Evolutionary conservation across 1,140 invertebrate genomes (phyloP).

Genomic region (Anagrus nilaparvatae): DNA sequence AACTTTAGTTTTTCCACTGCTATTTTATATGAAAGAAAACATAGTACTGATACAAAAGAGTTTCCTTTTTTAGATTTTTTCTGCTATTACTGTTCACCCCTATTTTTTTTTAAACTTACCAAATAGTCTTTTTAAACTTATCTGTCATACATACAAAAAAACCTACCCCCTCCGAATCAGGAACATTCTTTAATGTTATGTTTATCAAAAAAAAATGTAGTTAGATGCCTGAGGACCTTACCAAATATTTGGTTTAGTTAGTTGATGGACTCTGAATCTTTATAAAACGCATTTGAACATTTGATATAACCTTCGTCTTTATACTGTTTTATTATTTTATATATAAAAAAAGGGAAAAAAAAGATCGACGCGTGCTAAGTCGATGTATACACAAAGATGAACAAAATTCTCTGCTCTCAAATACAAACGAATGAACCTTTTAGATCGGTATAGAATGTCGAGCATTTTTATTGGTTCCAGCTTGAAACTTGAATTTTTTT

Average conservation of each 20-base stretch:
- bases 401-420: slow-evolving; percentile 19
- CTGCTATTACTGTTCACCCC: slow-evolving; percentile 5
- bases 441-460: slow-evolving; percentile 33
- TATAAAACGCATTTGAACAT: too few relatives aligned
- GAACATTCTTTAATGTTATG: slow-evolving; percentile 21
- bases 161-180: too few relatives aligned
- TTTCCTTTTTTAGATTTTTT: too few relatives aligned
- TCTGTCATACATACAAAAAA: too few relatives aligned
- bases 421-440: too few relatives aligned
- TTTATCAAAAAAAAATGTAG: slow-evolving; percentile 28
- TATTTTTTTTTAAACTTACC: too few relatives aligned
- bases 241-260: slow-evolving; percentile 42
- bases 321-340: too few relatives aligned
- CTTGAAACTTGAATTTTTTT: too few relatives aligned
- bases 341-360: too few relatives aligned
- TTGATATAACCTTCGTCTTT: too few relatives aligned
- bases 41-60: slow-evolving; percentile 22
- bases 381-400: slow-evolving; percentile 24
- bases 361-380: slow-evolving; percentile 22
- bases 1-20: slow-evolving; percentile 8
- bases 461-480: slow-evolving; percentile 37
- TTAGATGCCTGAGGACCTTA: slow-evolving; percentile 28
- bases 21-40: neutral
- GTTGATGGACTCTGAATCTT: slow-evolving; percentile 23
- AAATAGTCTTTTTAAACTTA: too few relatives aligned